Base-by-base conservation (phyloP, 2,888 invertebrate genomes). In the Baronia brevicornis region DNA sequence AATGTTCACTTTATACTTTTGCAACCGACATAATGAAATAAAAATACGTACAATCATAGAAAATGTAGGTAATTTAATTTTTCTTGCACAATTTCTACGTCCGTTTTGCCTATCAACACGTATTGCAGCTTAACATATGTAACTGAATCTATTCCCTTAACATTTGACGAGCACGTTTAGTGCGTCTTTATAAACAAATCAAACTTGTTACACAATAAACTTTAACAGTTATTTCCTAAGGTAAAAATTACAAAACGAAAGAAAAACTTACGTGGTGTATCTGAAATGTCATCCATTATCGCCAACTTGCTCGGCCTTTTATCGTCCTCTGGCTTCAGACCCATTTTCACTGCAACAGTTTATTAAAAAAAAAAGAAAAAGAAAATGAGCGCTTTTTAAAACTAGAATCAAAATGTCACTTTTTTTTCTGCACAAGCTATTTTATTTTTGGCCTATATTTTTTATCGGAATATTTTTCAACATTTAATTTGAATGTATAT, bases 251-350 rank as follows among this genome's bases (percentile, higher is more conserved):
- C n/a, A n/a, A n/a, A n/a, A n/a, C n/a, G n/a, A n/a, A n/a, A n/a
- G n/a, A 29, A 55, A 44, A 44, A 75, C 80, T 79, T 43, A 84
- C 84, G 55, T 73, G 79, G 77, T 33, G 52, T 51, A 46, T 71
- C 69, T 9, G 73, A 66, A 28, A 54, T 45, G 23, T 80, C 80
- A 54, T 84, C 84, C 78, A 84, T 82, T 49, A 84, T 85, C 43
- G 82, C 82, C 66, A 84, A 47, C 53, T 84, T 84, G 65, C 84
- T 85, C 19, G 84, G 82, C 54, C 75, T 60, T 49, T 77, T 82
- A 45, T 78, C 74, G 50, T 80, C 84, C 45, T 82, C 84, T 30
- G 66, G 54, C 48, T 69, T 84, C 55, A 84, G 67, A 60, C 84
- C 84, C 84, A 84, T 84, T 64, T 61, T 73, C 75, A 78, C 79